Percentiles rank a stretch among this genome's conserved stretches.
Conservation (phyloP, 2,797 vertebrate species). For the Huso huso region DNA sequence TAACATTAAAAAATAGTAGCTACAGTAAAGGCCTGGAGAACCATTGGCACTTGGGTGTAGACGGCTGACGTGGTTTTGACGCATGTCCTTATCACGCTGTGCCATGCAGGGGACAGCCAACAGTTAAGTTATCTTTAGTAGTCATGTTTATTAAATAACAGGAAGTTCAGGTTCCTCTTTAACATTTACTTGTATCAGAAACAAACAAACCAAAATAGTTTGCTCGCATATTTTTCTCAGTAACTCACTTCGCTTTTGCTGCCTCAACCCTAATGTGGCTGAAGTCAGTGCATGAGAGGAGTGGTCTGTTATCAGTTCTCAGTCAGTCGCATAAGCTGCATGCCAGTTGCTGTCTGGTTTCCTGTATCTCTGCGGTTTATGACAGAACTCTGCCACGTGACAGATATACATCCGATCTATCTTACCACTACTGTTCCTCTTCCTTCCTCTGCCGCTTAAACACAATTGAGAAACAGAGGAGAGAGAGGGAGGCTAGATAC, state of each 20-base stretch:
- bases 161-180: too few relatives aligned
- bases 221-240: not conserved
- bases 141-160: too few relatives aligned
- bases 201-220: not conserved
- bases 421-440: constrained; percentile 36
- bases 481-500: too few relatives aligned
- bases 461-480: too few relatives aligned
- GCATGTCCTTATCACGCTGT: too few relatives aligned
- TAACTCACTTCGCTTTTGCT: not conserved
- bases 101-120: too few relatives aligned
- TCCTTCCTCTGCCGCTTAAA: constrained; percentile 24
- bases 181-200: too few relatives aligned
- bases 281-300: not conserved
- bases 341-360: constrained; percentile 14
- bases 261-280: not conserved
- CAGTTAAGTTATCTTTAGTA: too few relatives aligned
- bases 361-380: constrained; percentile 35
- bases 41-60: too few relatives aligned
- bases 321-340: not conserved
- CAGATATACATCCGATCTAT: constrained; percentile 34
- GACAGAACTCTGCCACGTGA: constrained; percentile 33
- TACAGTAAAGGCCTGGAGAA: too few relatives aligned
- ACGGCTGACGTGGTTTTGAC: too few relatives aligned
- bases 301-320: constrained; percentile 21
- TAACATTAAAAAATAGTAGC: too few relatives aligned